These are phyloP conservation scores for Ophion costatus DNA, from an alignment of 2,888 invertebrate species.

Conservation along the genomic window DNA sequence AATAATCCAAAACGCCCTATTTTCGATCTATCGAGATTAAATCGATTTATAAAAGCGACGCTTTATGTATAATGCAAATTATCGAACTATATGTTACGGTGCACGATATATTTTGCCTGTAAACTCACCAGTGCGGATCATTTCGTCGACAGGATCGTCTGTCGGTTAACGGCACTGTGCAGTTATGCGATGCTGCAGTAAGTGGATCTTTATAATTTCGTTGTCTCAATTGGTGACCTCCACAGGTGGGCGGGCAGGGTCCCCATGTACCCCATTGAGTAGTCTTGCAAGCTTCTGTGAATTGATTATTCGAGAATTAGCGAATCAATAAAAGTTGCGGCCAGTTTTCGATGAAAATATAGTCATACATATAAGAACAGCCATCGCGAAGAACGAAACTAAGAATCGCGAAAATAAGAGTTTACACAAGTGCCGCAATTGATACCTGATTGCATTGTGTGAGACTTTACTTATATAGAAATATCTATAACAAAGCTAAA, in stretches of 20 bases:
- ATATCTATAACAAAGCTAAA: no score
- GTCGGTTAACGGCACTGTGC: slow-evolving; percentile 73
- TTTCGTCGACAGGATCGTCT: slow-evolving; percentile 72
- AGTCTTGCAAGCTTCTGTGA: slow-evolving; percentile 91
- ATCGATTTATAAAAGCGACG: no score
- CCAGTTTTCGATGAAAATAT: neutral
- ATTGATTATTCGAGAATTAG: neutral
- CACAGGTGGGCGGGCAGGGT: slow-evolving; percentile 93
- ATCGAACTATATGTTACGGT: no score
- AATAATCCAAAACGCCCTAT: no score
- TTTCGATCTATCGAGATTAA: no score
- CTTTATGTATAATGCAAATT: neutral
- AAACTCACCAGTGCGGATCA: slow-evolving; percentile 76
- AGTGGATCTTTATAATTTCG: slow-evolving; percentile 86
- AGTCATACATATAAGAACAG: neutral
- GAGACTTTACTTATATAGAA: no score
- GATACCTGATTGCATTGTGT: neutral
- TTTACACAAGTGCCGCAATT: neutral
- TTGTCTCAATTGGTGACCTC: slow-evolving; percentile 92
- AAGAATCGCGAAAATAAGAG: no score
- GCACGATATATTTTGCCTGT: neutral
- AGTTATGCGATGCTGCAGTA: slow-evolving; percentile 88
- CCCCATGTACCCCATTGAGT: slow-evolving; percentile 91
- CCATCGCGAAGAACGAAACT: neutral
- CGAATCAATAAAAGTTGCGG: neutral